Evolutionary conservation across 1,140 invertebrate species (phyloP).

Genomic region (Drosophila pachea): DNA sequence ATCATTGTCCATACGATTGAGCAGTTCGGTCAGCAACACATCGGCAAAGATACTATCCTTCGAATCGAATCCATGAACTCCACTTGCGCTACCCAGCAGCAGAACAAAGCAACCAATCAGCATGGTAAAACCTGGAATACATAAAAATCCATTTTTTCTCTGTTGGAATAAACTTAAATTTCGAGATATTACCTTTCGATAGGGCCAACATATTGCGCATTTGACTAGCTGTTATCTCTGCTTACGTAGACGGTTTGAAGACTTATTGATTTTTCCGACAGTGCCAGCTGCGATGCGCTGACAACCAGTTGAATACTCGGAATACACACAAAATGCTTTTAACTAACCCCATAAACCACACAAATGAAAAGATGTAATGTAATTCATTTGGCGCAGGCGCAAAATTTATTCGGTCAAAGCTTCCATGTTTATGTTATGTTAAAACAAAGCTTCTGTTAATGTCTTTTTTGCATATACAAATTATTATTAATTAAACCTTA

Average conservation of each 20-base stretch:
- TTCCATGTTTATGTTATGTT: conserved; percentile 10
- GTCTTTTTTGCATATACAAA: background rate
- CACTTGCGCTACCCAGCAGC: conserved; percentile 25
- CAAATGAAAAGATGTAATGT: conserved; percentile 17
- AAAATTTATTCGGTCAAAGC: conserved; percentile 20
- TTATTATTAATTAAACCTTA: too few species aligned
- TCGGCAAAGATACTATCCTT: conserved; percentile 81
- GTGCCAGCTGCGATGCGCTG: conserved; percentile 50
- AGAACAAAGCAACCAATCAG: conserved; percentile 38
- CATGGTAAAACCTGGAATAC: conserved; percentile 27
- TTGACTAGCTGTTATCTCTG: conserved; percentile 34
- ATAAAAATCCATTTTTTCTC: background rate
- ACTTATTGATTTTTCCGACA: conserved; percentile 63
- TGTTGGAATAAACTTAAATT: background rate
- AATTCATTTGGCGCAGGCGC: conserved; percentile 20
- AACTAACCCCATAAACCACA: conserved; percentile 28
- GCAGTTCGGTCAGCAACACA: conserved; percentile 83
- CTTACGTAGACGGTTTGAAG: conserved; percentile 37
- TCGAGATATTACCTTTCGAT: conserved; percentile 30
- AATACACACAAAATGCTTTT: conserved; percentile 38
- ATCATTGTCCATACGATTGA: conserved; percentile 86
- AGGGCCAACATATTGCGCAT: conserved; percentile 59
- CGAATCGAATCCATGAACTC: conserved; percentile 41
- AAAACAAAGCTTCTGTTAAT: conserved; percentile 10
- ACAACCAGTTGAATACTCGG: conserved; percentile 66